phyloP scores from a whole-genome alignment of 2,113 vertebrate species.

The Pristiophorus japonicus region DNA sequence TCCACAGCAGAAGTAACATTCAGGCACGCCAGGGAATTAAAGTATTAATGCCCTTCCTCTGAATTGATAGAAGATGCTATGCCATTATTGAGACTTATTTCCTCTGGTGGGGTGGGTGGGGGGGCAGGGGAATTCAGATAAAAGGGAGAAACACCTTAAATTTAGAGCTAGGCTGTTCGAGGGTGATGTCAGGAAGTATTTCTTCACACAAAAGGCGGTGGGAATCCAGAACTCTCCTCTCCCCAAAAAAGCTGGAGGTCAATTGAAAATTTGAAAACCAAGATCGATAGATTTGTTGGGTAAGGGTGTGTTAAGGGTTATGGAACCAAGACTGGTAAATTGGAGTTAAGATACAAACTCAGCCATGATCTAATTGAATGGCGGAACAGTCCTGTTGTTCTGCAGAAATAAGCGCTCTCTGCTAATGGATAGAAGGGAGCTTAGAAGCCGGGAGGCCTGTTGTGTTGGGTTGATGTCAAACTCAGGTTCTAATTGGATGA shows the following conservation, averaged over 20 bases:
- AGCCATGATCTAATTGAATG: background rate
- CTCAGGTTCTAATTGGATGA: background rate
- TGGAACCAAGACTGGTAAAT: background rate
- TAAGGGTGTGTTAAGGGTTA: background rate
- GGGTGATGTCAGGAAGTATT: background rate
- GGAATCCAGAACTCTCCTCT: background rate
- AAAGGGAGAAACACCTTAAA: background rate
- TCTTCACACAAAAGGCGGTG: background rate
- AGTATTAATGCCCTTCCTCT: background rate
- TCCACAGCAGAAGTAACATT: background rate
- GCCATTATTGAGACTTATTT: background rate
- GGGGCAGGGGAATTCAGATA: background rate
- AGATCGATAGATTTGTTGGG: background rate
- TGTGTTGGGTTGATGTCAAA: background rate
- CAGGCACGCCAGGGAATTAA: background rate
- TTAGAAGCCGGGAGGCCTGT: background rate
- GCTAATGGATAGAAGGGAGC: background rate
- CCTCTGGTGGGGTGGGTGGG: background rate
- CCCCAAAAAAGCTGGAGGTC: too few relatives aligned
- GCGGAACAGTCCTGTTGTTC: background rate
- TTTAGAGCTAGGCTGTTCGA: background rate
- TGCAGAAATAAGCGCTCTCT: background rate
- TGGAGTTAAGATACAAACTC: background rate
- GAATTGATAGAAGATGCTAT: background rate
- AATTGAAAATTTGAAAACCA: too few relatives aligned